Conservation (phyloP, 2,797 vertebrate genomes). For the Mormyrops attenuatus region DNA sequence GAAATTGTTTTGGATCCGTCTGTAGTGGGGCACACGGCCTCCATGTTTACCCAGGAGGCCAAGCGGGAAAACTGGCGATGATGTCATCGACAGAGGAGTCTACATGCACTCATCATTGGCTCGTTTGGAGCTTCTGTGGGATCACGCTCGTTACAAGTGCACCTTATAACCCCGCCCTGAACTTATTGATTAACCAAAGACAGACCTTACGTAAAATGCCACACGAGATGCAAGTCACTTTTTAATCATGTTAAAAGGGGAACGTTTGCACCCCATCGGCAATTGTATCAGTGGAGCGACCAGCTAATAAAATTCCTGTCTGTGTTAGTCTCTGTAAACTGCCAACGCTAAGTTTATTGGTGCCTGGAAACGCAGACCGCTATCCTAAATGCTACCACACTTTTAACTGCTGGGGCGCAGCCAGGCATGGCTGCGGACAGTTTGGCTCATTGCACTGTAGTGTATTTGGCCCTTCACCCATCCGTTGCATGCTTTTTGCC, state of each 20-base stretch:
- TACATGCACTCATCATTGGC: not conserved
- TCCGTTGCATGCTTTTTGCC: not conserved
- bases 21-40: not conserved
- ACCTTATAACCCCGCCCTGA: not conserved
- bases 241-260: slow-evolving; percentile 18
- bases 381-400: slow-evolving; percentile 10
- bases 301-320: not conserved
- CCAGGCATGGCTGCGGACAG: slow-evolving; percentile 9
- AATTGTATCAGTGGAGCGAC: not conserved
- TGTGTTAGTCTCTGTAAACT: slow-evolving; percentile 13
- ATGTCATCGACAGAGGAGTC: not conserved
- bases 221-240: not conserved
- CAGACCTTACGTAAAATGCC: not conserved
- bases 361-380: not conserved
- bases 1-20: not conserved
- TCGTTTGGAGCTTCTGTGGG: not conserved
- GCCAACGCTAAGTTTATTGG: slow-evolving; percentile 5
- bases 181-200: not conserved
- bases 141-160: not conserved
- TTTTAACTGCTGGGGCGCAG: not conserved
- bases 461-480: slow-evolving; percentile 1
- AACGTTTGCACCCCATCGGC: not conserved
- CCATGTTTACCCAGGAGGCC: not conserved
- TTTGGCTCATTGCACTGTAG: not conserved
- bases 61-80: not conserved